Percentiles rank a stretch among this genome's conserved stretches.
Evolutionary conservation across 2,888 invertebrate genomes (phyloP).

Genomic region (Ferrisia virgata): DNA sequence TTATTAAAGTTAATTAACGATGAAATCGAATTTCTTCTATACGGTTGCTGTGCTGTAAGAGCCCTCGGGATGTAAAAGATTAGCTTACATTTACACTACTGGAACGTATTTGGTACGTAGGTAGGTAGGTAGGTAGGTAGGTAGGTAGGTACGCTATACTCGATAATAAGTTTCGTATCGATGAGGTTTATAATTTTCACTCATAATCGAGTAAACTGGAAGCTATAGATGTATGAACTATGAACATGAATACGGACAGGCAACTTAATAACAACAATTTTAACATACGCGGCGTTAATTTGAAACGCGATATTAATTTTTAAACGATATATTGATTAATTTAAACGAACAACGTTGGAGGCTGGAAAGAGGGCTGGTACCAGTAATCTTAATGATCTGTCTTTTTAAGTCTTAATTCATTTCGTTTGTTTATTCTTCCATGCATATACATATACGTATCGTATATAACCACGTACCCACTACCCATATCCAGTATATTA

Average conservation of each 20-base stretch:
- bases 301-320: conserved; percentile 25
- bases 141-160: too few relatives aligned
- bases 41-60: not conserved
- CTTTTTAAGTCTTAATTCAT: conserved; percentile 24
- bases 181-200: not conserved
- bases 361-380: not conserved
- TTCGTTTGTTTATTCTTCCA: not conserved
- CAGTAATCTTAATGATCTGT: not conserved
- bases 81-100: not conserved
- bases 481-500: too few relatives aligned
- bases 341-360: conserved; percentile 11
- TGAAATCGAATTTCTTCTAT: conserved; percentile 35
- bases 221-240: not conserved
- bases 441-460: not conserved
- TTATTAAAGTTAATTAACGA: conserved; percentile 32
- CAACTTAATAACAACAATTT: not conserved
- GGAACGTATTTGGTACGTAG: too few relatives aligned
- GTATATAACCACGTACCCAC: not conserved
- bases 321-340: conserved; percentile 23
- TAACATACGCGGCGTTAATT: not conserved
- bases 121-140: too few relatives aligned
- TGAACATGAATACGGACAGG: too few relatives aligned
- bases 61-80: not conserved
- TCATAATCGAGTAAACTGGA: not conserved
- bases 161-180: not conserved